Evolutionary conservation across 1,140 invertebrate species (phyloP).

Genomic region (Drosophila prosaltans): DNA sequence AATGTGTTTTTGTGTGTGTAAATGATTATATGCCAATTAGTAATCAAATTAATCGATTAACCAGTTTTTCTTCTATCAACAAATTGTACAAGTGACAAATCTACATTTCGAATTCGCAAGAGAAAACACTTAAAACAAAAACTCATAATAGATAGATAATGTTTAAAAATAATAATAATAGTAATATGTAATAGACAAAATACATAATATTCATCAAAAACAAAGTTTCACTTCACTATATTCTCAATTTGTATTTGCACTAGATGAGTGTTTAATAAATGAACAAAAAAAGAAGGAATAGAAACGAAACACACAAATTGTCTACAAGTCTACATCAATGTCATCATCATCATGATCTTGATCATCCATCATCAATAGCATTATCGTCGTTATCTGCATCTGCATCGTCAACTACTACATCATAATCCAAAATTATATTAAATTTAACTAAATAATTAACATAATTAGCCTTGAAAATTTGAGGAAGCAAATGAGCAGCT

Average conservation of each 20-base stretch:
- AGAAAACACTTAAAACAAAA: conserved; percentile 49
- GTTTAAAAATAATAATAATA: conserved; percentile 47
- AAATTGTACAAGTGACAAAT: conserved; percentile 71
- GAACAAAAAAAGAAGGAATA: neutral
- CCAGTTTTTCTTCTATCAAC: conserved; percentile 38
- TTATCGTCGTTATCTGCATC: neutral
- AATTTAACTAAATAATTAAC: conserved; percentile 10
- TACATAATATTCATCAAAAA: conserved; percentile 4
- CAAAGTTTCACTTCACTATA: neutral
- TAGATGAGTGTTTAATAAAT: neutral
- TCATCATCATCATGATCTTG: neutral
- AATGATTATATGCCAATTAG: conserved; percentile 36
- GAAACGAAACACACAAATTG: neutral
- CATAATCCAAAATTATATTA: conserved; percentile 5
- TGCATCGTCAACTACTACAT: neutral
- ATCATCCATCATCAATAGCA: neutral
- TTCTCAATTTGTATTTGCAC: neutral
- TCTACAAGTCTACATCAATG: conserved; percentile 2
- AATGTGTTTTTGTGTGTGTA: neutral
- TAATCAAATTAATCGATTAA: conserved; percentile 42
- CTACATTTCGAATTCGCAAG: conserved; percentile 55
- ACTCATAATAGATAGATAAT: conserved; percentile 31
- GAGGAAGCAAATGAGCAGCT: conserved; percentile 3
- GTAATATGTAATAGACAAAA: conserved; percentile 27
- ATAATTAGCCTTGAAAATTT: conserved; percentile 13